Evolutionary conservation across 2,797 vertebrate genomes (phyloP).

Genomic region (Sebastes cheni): DNA sequence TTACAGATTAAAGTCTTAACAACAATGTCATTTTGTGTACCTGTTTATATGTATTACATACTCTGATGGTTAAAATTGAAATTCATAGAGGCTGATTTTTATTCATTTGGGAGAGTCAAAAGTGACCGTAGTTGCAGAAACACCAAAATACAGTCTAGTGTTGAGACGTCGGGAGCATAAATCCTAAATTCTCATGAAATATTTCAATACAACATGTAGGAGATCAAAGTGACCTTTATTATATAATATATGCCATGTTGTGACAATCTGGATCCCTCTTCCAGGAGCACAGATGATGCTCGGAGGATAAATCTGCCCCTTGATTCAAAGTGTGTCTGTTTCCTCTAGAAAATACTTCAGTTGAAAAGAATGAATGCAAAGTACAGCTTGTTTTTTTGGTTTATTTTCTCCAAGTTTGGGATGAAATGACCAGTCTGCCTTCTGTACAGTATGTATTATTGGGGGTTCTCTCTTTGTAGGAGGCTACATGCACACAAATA

Average conservation of each 20-base stretch:
- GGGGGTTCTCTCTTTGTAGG: background rate
- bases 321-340: background rate
- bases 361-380: background rate
- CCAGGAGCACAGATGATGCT: background rate
- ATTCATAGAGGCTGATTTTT: too few species aligned
- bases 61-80: too few species aligned
- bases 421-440: background rate
- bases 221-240: background rate
- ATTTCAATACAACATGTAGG: background rate
- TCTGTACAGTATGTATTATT: background rate
- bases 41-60: too few species aligned
- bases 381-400: background rate
- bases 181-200: background rate
- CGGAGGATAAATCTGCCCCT: background rate
- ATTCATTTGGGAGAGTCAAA: too few species aligned
- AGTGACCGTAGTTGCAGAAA: too few species aligned
- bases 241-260: background rate
- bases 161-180: too few species aligned
- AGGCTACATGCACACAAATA: background rate
- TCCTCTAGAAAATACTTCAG: background rate
- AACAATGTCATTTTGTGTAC: too few species aligned
- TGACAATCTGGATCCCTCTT: background rate
- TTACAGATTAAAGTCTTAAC: too few species aligned
- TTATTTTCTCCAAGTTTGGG: background rate
- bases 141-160: too few species aligned